Base-by-base conservation (phyloP, 2,888 invertebrate species). In the Lamproptera curius region DNA sequence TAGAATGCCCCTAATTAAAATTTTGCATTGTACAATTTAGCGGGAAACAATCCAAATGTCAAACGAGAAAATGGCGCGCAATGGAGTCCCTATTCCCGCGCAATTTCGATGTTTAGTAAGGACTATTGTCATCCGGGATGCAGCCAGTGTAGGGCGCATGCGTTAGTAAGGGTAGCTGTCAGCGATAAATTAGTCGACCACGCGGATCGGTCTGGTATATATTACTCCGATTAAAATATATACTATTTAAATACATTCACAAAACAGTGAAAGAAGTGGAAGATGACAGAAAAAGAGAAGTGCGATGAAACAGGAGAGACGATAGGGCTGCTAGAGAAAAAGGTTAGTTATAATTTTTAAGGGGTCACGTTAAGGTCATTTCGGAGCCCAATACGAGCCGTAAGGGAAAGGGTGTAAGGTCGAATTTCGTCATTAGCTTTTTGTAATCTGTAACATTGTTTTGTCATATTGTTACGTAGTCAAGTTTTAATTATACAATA, bases 271-370 rank as follows among this genome's bases (percentile, higher is more conserved):
- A n/a, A n/a, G n/a, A n/a, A n/a, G n/a, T n/a, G n/a, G n/a, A 67
- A 58, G 59, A 87, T 86, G 82, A 51, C 62, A 1, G 75, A 73
- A 16, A 79, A 72, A 49, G 57, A 57, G 41, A 67, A 65, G 50
- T 51, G 55, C 42, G 47, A 52, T 16, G 70, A 74, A 51, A 67
- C 73, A 0, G 71, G 72, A 0, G 86, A 87, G 58, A 84, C 72
- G 2, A 79, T 86, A 37, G 73, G 75, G 44, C 59, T 87, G 16
- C 62, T 87, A 35, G 80, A 84, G 14, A 77, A 77, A 62, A 85
- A 83, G 80, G 86, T 86, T 61, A 65, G 84, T 65, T 57, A 56
- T 49, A 35, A 26, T 15, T 46, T 48, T 28, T 52, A 53, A 55
- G 55, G 56, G 68, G 63, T 44, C 44, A 44, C 17, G 14, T 49